Evolutionary conservation across 2,888 invertebrate species (phyloP), one percentile per base, ranked within the genome.

Genomic region (Hemaris fuciformis): DNA sequence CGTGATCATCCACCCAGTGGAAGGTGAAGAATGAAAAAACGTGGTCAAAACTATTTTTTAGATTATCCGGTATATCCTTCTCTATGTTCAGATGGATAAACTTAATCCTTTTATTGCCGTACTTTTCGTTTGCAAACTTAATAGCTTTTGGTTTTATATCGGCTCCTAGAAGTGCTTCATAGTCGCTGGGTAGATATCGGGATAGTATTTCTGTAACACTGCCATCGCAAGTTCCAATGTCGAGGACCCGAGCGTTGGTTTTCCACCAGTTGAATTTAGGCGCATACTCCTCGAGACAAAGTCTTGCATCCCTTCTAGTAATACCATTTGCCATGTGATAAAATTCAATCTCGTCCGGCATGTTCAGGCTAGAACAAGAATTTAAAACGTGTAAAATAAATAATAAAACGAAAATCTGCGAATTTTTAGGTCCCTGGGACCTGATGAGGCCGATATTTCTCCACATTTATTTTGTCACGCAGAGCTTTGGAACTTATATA

Each of bases 161-260:
- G 2, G 46, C 59, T 34, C 62, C 57, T 6, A 53, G 34, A 1
- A 64, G 10, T 13, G 60, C 1, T 31, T 60, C 57, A 10, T 60
- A 57, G n/a, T 60, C 25, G 3, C 23, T 8, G 3, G 64, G 64
- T 25, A 64, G 41, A 48, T 20, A 62, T 15, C 10, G 41, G 13
- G 27, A 23, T 10, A 64, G 20, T 57, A 64, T 62, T 18, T 42
- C 3, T 20, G 66, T 64, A 20, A 68, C 61, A 46, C 60, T 57
- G 3, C 68, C 68, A 38, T 66, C 68, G 4, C 59, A 66, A n/a
- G 63, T 63, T 8, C 66, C 68, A 1, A 68, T 57, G 25, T 68
- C 68, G 18, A 66, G 18, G 6, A 60, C 23, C 13, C 18, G 60
- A 10, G 34, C 22, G 3, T 25, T 23, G 0, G 48, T 57, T 53